phyloP scores from a whole-genome alignment of 2,797 vertebrate species.

The Microcaecilia unicolor region DNA sequence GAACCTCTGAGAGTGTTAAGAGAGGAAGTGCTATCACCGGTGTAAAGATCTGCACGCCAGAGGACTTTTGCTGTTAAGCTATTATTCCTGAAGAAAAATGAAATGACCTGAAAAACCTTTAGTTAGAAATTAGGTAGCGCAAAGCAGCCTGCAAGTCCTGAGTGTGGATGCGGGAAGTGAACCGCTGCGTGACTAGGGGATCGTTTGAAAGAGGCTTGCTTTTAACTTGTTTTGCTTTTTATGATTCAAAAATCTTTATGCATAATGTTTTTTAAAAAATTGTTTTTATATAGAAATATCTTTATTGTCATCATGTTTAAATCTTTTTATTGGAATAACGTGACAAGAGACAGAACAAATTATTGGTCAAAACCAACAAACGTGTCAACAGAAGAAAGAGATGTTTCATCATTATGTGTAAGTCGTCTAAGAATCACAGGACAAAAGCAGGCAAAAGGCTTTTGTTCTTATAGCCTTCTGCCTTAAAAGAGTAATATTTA shows the following conservation, averaged over 20 bases:
- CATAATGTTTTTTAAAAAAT: conserved; percentile 1
- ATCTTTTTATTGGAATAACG: too few species aligned
- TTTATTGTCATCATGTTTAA: too few species aligned
- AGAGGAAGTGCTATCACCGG: neutral
- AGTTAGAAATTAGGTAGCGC: conserved; percentile 21
- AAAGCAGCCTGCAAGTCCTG: conserved; percentile 10
- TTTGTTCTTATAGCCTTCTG: too few species aligned
- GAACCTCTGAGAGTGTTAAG: neutral
- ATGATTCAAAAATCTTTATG: neutral
- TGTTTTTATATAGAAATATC: too few species aligned
- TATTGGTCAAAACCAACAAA: too few species aligned
- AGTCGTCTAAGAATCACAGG: too few species aligned
- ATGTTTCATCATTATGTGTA: too few species aligned
- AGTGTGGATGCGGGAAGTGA: conserved; percentile 19
- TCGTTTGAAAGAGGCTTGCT: conserved; percentile 16
- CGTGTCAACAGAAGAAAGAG: too few species aligned
- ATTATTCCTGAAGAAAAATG: conserved; percentile 26
- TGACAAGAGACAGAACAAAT: too few species aligned
- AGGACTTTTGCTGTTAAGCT: neutral
- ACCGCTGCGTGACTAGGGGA: conserved; percentile 16
- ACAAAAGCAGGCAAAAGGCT: too few species aligned
- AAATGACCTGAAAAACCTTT: too few species aligned
- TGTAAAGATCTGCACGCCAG: neutral
- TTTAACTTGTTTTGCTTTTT: conserved; percentile 14
- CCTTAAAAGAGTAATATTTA: too few species aligned